Percentiles rank a stretch among this genome's conserved stretches.
These are phyloP conservation scores for Mohoua ochrocephala DNA, from an alignment of 2,113 vertebrate genomes.

Conservation along the genomic window DNA sequence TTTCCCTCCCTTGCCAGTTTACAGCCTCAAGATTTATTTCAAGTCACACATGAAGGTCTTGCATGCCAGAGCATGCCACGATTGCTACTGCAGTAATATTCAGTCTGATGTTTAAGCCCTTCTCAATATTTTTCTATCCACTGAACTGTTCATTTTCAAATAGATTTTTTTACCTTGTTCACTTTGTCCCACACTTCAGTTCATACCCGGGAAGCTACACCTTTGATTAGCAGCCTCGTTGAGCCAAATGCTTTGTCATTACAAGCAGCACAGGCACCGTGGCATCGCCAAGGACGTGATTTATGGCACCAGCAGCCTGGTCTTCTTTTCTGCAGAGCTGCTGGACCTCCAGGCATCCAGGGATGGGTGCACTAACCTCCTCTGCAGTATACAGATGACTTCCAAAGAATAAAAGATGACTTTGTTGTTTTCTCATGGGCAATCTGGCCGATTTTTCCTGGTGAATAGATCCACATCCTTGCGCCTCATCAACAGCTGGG, in stretches of 20 bases:
- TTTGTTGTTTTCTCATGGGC: background rate
- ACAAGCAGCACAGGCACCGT: accelerated
- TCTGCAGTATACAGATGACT: background rate
- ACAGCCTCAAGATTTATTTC: background rate
- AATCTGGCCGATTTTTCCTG: background rate
- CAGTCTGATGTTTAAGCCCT: background rate
- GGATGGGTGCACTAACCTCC: background rate
- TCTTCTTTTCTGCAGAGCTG: background rate
- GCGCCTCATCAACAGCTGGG: background rate
- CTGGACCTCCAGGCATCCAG: background rate
- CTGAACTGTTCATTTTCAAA: background rate
- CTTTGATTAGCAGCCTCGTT: background rate
- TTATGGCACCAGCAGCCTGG: background rate
- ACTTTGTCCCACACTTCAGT: background rate
- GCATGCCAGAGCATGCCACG: background rate
- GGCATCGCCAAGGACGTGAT: accelerated
- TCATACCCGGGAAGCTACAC: background rate
- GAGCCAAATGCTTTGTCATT: background rate
- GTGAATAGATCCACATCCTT: background rate
- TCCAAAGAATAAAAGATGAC: background rate
- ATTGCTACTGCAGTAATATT: background rate
- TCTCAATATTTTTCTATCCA: background rate
- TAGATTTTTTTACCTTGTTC: background rate
- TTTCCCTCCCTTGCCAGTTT: background rate
- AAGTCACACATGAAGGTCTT: background rate